Evolutionary conservation across 2,888 invertebrate species (phyloP), one percentile per base, ranked within the genome.

Genomic region (Galeopsomyia nigrocyanea): DNA sequence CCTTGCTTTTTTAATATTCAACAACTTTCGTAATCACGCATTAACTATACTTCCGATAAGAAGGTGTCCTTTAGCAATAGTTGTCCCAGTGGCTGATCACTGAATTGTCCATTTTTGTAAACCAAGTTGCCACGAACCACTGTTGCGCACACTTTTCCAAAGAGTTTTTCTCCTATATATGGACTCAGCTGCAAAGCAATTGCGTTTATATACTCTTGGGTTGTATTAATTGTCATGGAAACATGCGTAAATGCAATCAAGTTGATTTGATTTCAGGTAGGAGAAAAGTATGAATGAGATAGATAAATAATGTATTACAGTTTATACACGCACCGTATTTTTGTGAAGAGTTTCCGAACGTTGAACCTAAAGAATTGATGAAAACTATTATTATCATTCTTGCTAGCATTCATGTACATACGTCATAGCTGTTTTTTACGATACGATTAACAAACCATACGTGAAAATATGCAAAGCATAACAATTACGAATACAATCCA

Each of bases 51-150:
- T n/a, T 17, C 19, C 53, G 53, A n/a, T 51, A 76, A 56, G 50
- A 68, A 53, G 22, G 46, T 62, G 31, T 74, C 65, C 13, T 72
- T 85, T 3, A 90, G 78, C 49, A 90, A 78, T 60, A 90, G 81
- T 77, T 86, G 83, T 79, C 91, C 91, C 74, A 81, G 81, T 0
- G 89, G 89, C 51, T 85, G 80, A 3, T 84, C 85, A 74, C 82
- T 84, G 50, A 86, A 81, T 76, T 84, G 83, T 22, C 87, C 88
- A 61, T 88, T 82, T 21, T 86, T 84, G 80, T 88, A 93, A 73
- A 93, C 89, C 51, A 90, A 88, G 62, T 89, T 84, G 0, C 93
- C 93, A 9, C 92, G 88, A 1, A 93, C 88, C 76, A 91, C 89
- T 0, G 93, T 93, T 73, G 90, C 88, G 80, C 89, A 87, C 17